Conservation (phyloP, 2,113 vertebrate species). For the Platysteira castanea region DNA sequence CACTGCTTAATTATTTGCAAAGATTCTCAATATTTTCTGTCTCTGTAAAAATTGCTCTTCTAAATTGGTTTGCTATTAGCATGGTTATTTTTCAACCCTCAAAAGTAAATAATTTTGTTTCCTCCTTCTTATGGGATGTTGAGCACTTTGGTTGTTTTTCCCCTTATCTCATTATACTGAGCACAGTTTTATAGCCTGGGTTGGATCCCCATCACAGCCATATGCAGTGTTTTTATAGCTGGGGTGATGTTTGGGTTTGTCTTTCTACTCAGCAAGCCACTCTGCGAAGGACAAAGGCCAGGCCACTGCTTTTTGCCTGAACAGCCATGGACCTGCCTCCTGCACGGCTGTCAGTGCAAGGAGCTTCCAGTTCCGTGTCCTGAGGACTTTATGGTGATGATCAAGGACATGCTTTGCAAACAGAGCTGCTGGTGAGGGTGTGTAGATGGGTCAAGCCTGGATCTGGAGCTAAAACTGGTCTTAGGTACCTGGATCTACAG, state of each 20-base stretch:
- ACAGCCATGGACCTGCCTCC: background rate
- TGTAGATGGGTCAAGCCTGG: background rate
- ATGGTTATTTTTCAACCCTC: background rate
- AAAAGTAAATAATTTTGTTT: background rate
- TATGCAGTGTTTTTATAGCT: background rate
- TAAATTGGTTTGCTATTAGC: background rate
- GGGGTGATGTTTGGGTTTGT: background rate
- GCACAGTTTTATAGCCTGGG: background rate
- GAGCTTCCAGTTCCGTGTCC: fast-evolving
- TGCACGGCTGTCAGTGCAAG: fast-evolving
- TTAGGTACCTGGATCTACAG: background rate
- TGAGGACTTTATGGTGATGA: background rate
- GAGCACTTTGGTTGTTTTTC: background rate
- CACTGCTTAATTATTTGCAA: constrained; percentile 10
- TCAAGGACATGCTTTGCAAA: background rate
- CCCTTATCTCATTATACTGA: background rate
- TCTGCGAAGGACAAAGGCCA: background rate
- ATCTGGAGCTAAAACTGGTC: background rate
- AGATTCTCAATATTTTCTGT: background rate
- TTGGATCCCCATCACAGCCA: background rate
- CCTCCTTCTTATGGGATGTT: background rate
- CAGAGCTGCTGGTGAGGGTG: background rate
- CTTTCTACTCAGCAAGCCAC: background rate
- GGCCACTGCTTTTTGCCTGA: background rate
- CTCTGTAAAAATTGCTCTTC: background rate